Evolutionary conservation across 2,113 vertebrate genomes (phyloP), one percentile per base, ranked within the genome.

Genomic region (Orycteropus afer): DNA sequence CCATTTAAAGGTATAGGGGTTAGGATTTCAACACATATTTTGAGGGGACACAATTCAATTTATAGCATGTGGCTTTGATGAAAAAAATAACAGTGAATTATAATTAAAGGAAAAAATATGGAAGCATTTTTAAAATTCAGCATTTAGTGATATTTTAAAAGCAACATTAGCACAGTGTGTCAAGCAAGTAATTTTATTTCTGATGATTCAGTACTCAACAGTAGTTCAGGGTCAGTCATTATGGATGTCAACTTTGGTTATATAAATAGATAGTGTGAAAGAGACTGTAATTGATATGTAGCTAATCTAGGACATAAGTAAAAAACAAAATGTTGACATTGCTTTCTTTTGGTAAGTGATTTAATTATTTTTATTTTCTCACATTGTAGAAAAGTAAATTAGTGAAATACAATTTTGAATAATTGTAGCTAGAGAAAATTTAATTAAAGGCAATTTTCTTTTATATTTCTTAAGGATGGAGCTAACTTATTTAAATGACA

Each of bases 151-250:
- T 42, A 53, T 81, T 94, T 77, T 77, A 14, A 93, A 90, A 81
- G 4, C 79, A 95, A 55, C 15, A 4, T 73, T 77, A 89, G 59
- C 74, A 55, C 2, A 40, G 42, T 80, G 7, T 49, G 11, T 87
- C 65, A 42, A 77, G 18, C 42, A 77, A 87, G 17, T 37, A 80
- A 82, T 81, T 88, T 96, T 51, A 73, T 71, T 84, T 95, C 67
- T 91, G 37, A 69, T 86, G 53, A 81, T 82, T 95, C n/a, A 69
- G 59, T 85, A 29, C 17, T 84, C 55, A 15, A 11, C 51, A 86
- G 61, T 25, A 17, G 87, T 78, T 84, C 61, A 67, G n/a, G n/a
- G 63, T 83, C 92, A 91, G 23, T 78, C 82, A 73, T 77, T 55
- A 34, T 20, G 22, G 55, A 89, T 53, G 45, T 85, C 55, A 88